phyloP scores from a whole-genome alignment of 2,888 invertebrate genomes.

The Mamestra brassicae region DNA sequence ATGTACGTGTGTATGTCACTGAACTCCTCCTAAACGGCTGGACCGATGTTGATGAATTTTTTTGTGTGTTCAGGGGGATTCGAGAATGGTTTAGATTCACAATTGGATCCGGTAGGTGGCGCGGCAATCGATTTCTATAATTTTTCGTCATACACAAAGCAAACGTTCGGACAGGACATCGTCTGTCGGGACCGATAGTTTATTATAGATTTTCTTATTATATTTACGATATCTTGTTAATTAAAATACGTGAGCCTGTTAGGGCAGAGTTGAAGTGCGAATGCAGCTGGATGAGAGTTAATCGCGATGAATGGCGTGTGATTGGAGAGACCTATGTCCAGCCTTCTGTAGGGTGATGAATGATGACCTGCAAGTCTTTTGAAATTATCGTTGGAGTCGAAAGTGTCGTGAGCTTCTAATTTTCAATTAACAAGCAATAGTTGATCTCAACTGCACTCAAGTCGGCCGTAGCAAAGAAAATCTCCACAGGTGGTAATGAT shows the following conservation, averaged over 20 bases:
- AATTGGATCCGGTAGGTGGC: too few species aligned
- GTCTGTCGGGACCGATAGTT: too few species aligned
- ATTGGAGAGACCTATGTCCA: background rate
- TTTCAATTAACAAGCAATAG: background rate
- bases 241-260: background rate
- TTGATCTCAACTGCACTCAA: background rate
- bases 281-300: background rate
- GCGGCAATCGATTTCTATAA: too few species aligned
- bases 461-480: too few species aligned
- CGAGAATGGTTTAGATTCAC: too few species aligned
- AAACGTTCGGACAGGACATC: too few species aligned
- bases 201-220: conserved; percentile 11
- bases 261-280: background rate
- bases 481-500: too few species aligned
- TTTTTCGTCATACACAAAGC: too few species aligned
- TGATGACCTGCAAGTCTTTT: background rate
- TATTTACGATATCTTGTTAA: background rate
- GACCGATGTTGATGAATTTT: too few species aligned
- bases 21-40: too few species aligned
- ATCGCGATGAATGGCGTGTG: background rate
- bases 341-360: background rate
- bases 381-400: background rate
- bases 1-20: too few species aligned
- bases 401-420: background rate
- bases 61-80: too few species aligned